A percentile compares a stretch with the other conserved stretches of the same genome.
These are phyloP conservation scores for Cephalotes varians DNA, from an alignment of 2,888 invertebrate species.

Conservation along the genomic window DNA sequence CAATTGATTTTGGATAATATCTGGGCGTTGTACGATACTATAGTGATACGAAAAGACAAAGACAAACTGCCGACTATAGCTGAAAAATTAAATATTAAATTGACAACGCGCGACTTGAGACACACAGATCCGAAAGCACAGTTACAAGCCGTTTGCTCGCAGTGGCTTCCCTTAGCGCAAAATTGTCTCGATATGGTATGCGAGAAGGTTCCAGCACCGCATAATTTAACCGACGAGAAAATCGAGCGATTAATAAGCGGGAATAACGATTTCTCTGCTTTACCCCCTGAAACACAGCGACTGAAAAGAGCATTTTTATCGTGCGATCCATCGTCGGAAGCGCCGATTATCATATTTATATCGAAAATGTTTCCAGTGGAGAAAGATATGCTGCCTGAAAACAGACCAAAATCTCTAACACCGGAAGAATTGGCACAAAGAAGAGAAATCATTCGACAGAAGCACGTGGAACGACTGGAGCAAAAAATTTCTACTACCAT, in stretches of 20 bases:
- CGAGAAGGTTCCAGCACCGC: constrained; percentile 93
- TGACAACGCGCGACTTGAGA: constrained; percentile 91
- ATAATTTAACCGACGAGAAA: constrained; percentile 91
- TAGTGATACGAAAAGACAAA: constrained; percentile 91
- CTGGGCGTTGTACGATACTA: constrained; percentile 95
- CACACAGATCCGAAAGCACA: constrained; percentile 92
- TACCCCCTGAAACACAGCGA: constrained; percentile 90
- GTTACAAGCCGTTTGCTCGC: constrained; percentile 93
- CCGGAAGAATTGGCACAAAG: constrained; percentile 91
- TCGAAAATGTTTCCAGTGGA: constrained; percentile 97
- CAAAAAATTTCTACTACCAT: constrained; percentile 1
- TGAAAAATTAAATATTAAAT: constrained; percentile 92
- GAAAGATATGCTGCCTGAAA: constrained; percentile 91
- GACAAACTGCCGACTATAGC: constrained; percentile 91
- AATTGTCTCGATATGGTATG: constrained; percentile 94
- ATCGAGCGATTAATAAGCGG: constrained; percentile 93
- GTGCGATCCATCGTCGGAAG: constrained; percentile 89
- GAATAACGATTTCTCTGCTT: constrained; percentile 89
- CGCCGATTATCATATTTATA: constrained; percentile 91
- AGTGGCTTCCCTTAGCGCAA: constrained; percentile 95
- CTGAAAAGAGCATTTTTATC: constrained; percentile 90
- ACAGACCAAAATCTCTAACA: constrained; percentile 92
- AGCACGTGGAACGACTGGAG: constrained; percentile 88
- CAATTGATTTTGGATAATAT: constrained; percentile 96
- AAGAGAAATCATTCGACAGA: constrained; percentile 89